Conservation (phyloP, 64 coral and sea anemone species). For the Stichodactyla mertensii region DNA sequence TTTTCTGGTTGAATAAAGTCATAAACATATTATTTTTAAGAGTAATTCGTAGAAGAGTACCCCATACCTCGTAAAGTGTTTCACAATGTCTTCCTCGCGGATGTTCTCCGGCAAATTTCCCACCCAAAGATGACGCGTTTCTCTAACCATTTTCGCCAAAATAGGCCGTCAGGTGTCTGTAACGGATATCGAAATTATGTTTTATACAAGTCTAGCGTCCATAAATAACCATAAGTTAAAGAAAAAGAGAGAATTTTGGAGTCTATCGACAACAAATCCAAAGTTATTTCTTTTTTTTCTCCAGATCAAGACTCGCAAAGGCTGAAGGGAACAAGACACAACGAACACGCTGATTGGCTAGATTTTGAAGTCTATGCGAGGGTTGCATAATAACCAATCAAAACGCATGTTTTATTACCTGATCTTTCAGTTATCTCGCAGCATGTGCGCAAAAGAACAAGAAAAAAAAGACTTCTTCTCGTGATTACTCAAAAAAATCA, state of each 20-base stretch:
- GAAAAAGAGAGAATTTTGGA: not conserved
- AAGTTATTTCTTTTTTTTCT: conserved; percentile 14
- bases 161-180: not conserved
- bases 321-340: conserved; percentile 16
- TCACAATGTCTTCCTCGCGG: conserved; percentile 84
- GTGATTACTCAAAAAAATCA: not conserved
- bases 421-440: not conserved
- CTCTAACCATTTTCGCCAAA: conserved; percentile 72
- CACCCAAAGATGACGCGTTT: conserved; percentile 99
- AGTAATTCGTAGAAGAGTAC: conserved; percentile 14
- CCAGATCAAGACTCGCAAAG: conserved; percentile 17
- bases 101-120: conserved; percentile 96
- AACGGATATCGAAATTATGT: not conserved
- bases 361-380: not conserved
- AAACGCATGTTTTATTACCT: not conserved
- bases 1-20: not conserved
- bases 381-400: not conserved
- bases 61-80: conserved; percentile 83
- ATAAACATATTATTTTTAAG: not conserved
- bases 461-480: not conserved
- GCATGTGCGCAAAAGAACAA: not conserved
- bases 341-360: not conserved
- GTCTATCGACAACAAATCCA: not conserved
- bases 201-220: not conserved
- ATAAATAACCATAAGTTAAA: not conserved